Base-by-base conservation (phyloP, 2,113 vertebrate genomes). In the Centropus unirufus region DNA sequence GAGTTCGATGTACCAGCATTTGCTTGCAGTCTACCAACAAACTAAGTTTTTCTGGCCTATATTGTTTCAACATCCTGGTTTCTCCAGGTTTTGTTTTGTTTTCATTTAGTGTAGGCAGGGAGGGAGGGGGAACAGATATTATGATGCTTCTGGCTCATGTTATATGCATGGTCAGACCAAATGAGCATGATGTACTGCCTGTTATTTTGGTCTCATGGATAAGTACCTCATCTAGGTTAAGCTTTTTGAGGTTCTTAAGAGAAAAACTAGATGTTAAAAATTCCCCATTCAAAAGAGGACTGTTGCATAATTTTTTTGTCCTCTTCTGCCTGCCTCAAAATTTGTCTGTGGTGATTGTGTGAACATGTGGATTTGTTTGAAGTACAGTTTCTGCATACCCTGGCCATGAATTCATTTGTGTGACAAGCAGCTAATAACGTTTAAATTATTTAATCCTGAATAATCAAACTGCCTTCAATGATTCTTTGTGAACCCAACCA, bases 271-370 rank as follows among this genome's bases (percentile, higher is more conserved):
- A 70, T 62, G 72, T 66, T 34, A 13, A n/a, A 87, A 9, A 7
- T 12, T 2, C 2, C 12, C 7, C 5, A 3, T 3, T 4, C 2
- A 4, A 18, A 26, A 74, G 12, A 26, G 5, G 34, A 20, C 16
- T 58, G 8, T 40, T 91, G 19, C 11, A 34, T 42, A 22, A 26
- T 3, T 39, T 22, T 79, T 90, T 89, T 21, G 11, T 81, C 22
- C 18, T 59, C 19, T 21, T 64, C 57, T 93, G 42, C 39, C 26
- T 40, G 2, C 70, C 12, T 89, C 59, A 40, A 55, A 87, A 57
- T 44, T 55, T 1, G 8, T 36, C 34, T 77, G 3, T 14, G 11
- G 44, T 70, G 63, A 52, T 9, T 44, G 39, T 16, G 22, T 26
- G 19, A 54, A 30, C 24, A 23, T 2, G 12, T 26, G 22, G 9